Percentiles rank a stretch among this genome's conserved stretches.
Evolutionary conservation across 2,888 invertebrate species (phyloP).

Genomic region (Cephonodes hylas): DNA sequence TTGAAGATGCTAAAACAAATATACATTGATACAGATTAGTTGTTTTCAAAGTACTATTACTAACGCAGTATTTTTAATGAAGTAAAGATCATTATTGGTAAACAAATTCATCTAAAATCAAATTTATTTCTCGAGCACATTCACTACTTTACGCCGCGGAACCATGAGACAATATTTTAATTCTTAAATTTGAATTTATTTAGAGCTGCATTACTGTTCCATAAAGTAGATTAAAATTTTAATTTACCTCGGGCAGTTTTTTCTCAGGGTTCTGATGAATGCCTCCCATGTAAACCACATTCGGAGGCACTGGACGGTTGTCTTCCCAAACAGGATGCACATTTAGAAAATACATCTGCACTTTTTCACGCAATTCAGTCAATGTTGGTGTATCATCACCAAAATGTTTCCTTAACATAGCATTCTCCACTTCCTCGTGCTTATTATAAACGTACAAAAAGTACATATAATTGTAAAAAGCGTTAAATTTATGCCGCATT

Average conservation of each 20-base stretch:
- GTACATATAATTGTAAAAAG: slow-evolving; percentile 14
- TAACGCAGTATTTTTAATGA: too few species aligned
- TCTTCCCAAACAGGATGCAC: slow-evolving; percentile 41
- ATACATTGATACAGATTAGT: too few species aligned
- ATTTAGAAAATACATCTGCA: slow-evolving; percentile 48
- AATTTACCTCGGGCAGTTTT: slow-evolving; percentile 58
- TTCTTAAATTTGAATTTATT: neutral
- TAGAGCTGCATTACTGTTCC: too few species aligned
- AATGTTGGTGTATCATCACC: slow-evolving; percentile 22
- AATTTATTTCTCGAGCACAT: too few species aligned
- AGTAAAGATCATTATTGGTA: neutral
- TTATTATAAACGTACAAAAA: neutral
- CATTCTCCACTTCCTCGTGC: slow-evolving; percentile 22
- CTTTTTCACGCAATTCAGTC: slow-evolving; percentile 29
- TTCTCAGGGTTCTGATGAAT: slow-evolving; percentile 54
- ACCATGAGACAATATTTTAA: neutral
- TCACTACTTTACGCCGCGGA: too few species aligned
- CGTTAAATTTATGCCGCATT: slow-evolving; percentile 22
- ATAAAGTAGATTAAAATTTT: neutral
- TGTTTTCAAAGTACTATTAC: too few species aligned
- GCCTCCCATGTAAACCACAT: slow-evolving; percentile 60
- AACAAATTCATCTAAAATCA: neutral
- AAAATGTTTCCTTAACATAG: slow-evolving; percentile 16
- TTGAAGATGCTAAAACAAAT: slow-evolving; percentile 48
- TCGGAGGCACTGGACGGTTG: slow-evolving; percentile 48